Percentiles rank a stretch among this genome's conserved stretches.
Conservation (phyloP, 1,140 invertebrate species). For the Andricus grossulariae region DNA sequence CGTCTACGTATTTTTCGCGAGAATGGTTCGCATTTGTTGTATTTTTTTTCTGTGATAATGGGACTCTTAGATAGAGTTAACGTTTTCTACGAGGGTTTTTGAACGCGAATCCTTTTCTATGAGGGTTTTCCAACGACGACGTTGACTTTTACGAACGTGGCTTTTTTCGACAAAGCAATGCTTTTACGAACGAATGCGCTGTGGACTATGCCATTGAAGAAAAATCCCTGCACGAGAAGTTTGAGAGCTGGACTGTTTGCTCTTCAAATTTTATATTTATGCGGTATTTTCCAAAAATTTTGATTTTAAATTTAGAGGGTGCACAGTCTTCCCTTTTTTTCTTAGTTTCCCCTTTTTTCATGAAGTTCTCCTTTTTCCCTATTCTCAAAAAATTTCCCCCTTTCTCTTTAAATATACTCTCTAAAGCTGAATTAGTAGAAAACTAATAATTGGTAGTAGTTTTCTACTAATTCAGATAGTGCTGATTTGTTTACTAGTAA, state of each 20-base stretch:
- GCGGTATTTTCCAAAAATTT: not conserved
- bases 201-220: slow-evolving; percentile 4
- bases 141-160: slow-evolving; percentile 26
- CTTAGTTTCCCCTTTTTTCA: too few species aligned
- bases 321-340: too few species aligned
- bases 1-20: slow-evolving; percentile 21
- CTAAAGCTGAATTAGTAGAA: too few species aligned
- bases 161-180: slow-evolving; percentile 28
- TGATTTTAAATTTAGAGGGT: slow-evolving; percentile 11
- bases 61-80: slow-evolving; percentile 26
- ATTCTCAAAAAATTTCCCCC: too few species aligned
- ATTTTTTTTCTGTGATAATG: slow-evolving; percentile 11
- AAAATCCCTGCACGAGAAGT: not conserved
- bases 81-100: slow-evolving; percentile 26
- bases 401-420: too few species aligned
- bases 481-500: too few species aligned
- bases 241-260: not conserved
- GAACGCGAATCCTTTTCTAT: slow-evolving; percentile 25
- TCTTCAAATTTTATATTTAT: not conserved
- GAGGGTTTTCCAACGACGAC: slow-evolving; percentile 21
- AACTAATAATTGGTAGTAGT: too few species aligned
- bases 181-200: slow-evolving; percentile 16
- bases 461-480: too few species aligned
- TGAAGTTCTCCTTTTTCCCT: too few species aligned
- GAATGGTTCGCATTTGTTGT: slow-evolving; percentile 17